Conservation (phyloP, 2,888 invertebrate species). For the Cosmopolites sordidus region DNA sequence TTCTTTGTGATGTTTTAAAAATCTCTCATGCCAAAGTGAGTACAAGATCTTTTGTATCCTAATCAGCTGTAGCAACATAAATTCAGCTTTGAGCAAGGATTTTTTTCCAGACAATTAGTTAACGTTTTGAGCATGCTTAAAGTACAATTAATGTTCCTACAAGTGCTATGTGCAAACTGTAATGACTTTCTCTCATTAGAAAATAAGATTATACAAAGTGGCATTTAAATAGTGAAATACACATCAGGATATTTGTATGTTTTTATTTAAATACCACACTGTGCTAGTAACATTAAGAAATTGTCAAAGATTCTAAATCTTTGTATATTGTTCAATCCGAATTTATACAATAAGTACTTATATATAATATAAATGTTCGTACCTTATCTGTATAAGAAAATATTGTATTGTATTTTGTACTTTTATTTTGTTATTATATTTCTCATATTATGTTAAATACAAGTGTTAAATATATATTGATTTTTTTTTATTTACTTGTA, state of each 20-base stretch:
- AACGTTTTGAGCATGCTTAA: background rate
- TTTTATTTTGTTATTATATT: conserved; percentile 21
- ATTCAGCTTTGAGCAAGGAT: background rate
- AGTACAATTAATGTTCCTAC: conserved; percentile 4
- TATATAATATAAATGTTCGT: conserved; percentile 10
- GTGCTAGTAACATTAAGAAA: background rate
- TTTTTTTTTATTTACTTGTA: background rate
- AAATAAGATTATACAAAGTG: background rate
- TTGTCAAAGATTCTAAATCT: conserved; percentile 12
- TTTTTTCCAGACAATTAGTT: background rate
- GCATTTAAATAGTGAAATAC: no score
- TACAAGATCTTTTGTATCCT: background rate
- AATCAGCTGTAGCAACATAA: background rate
- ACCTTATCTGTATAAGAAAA: conserved; percentile 13
- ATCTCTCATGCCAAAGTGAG: background rate
- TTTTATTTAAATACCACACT: background rate
- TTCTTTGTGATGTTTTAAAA: background rate
- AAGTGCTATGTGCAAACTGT: background rate
- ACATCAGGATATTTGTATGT: no score
- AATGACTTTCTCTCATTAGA: background rate
- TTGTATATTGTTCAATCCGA: conserved; percentile 22
- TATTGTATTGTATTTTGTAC: conserved; percentile 17
- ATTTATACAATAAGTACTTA: conserved; percentile 20
- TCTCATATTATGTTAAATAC: background rate
- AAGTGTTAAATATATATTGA: background rate